Evolutionary conservation across 2,797 vertebrate species (phyloP).

Genomic region (Tenualosa ilisha): DNA sequence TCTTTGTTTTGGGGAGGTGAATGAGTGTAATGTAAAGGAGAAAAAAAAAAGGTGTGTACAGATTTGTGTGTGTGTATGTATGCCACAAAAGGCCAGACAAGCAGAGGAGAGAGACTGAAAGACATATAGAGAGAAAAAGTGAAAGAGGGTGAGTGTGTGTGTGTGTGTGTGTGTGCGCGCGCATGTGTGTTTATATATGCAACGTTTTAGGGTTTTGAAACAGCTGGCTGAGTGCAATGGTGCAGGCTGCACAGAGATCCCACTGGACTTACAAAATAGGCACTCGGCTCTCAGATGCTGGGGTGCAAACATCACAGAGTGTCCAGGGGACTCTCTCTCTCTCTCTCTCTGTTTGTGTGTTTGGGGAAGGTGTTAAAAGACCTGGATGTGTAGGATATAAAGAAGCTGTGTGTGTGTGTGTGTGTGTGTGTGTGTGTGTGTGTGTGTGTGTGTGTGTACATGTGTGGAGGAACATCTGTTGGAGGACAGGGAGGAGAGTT

Average conservation of each 20-base stretch:
- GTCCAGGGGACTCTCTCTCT: not conserved
- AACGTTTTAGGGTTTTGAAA: not conserved
- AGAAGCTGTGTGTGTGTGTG: not conserved
- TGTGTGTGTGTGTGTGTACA: no score
- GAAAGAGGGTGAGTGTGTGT: not conserved
- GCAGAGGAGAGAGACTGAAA: no score
- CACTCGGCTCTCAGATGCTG: not conserved
- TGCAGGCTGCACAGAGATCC: not conserved
- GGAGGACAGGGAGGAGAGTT: not conserved
- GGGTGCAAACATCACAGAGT: not conserved
- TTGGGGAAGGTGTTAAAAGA: not conserved
- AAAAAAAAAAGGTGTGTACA: not conserved
- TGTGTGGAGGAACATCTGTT: no score
- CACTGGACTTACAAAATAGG: not conserved
- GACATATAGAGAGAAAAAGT: no score
- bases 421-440: not conserved
- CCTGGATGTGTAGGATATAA: not conserved
- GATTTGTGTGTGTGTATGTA: not conserved
- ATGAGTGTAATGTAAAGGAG: no score
- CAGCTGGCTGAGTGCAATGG: not conserved
- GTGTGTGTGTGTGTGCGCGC: constrained; percentile 16
- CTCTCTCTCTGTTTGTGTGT: not conserved
- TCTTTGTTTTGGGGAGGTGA: no score
- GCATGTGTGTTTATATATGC: constrained; percentile 40
- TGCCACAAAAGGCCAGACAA: not conserved